phyloP scores from a whole-genome alignment of 2,888 invertebrate species.

The Tachina fera region DNA sequence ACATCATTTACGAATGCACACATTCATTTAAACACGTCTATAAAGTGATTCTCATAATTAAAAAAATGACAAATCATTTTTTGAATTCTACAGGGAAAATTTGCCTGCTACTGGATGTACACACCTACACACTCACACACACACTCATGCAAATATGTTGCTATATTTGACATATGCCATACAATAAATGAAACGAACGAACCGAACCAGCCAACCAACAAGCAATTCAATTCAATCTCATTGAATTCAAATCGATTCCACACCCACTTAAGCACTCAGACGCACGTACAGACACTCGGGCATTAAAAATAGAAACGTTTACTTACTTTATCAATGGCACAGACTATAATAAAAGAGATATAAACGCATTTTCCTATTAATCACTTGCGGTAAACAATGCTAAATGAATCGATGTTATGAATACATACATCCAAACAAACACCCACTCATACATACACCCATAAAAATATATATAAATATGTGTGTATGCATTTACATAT shows the following conservation, averaged over 20 bases:
- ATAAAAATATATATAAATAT: not conserved
- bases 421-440: not conserved
- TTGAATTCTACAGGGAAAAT: conserved; percentile 47
- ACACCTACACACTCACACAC: not conserved
- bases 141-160: not conserved
- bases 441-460: not conserved
- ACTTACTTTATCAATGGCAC: conserved; percentile 54
- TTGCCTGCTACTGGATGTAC: not conserved
- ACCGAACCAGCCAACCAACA: conserved; percentile 43
- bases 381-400: conserved; percentile 69
- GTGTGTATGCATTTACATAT: not conserved
- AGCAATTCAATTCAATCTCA: conserved; percentile 62
- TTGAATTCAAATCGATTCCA: conserved; percentile 65
- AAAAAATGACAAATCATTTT: conserved; percentile 68
- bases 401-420: conserved; percentile 61
- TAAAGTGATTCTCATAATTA: conserved; percentile 58
- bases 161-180: conserved; percentile 67
- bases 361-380: conserved; percentile 70
- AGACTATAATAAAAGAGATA: conserved; percentile 56
- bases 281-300: conserved; percentile 38
- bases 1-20: conserved; percentile 5
- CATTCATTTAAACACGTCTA: conserved; percentile 3
- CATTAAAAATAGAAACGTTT: conserved; percentile 43
- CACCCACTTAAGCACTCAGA: conserved; percentile 53
- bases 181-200: conserved; percentile 34